phyloP scores from a whole-genome alignment of 92 coral and sea anemone genomes.

The Meandrina meandrites region DNA sequence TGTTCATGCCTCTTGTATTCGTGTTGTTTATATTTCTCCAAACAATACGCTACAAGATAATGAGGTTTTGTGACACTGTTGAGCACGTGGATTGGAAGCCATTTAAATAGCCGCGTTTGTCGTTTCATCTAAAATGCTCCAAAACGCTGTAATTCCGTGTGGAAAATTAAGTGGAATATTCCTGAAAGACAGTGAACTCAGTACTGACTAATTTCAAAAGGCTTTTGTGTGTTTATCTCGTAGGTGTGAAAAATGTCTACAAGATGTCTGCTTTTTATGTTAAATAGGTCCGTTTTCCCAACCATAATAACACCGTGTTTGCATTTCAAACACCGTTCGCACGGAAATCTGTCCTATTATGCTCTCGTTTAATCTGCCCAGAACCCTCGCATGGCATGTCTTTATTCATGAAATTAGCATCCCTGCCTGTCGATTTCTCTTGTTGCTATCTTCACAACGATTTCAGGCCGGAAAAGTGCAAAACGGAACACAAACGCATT shows the following conservation, averaged over 20 bases:
- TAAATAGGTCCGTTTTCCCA: slow-evolving; percentile 72
- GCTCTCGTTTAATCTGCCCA: slow-evolving; percentile 24
- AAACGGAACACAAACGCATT: slow-evolving; percentile 4
- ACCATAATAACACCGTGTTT: slow-evolving; percentile 58
- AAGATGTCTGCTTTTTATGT: slow-evolving; percentile 91
- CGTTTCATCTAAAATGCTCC: slow-evolving; percentile 9
- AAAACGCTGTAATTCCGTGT: slow-evolving; percentile 17
- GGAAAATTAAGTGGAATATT: slow-evolving; percentile 9
- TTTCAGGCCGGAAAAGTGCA: background rate
- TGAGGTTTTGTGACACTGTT: slow-evolving; percentile 35
- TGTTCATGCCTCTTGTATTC: slow-evolving; percentile 47
- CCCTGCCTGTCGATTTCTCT: background rate
- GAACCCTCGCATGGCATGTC: slow-evolving; percentile 3
- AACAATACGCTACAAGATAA: slow-evolving; percentile 80
- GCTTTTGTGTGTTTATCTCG: slow-evolving; percentile 74
- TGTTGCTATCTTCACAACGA: background rate
- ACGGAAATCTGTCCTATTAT: slow-evolving; percentile 41
- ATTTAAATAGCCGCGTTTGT: slow-evolving; percentile 1
- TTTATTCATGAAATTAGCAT: slow-evolving; percentile 21
- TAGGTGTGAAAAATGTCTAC: slow-evolving; percentile 85
- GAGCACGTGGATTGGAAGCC: slow-evolving; percentile 53
- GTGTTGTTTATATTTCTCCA: slow-evolving; percentile 78
- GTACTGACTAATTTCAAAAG: slow-evolving; percentile 44
- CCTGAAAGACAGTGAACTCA: slow-evolving; percentile 34
- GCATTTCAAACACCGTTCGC: slow-evolving; percentile 40